Evolutionary conservation across 2,113 vertebrate genomes (phyloP).

Genomic region (Cavia aperea): DNA sequence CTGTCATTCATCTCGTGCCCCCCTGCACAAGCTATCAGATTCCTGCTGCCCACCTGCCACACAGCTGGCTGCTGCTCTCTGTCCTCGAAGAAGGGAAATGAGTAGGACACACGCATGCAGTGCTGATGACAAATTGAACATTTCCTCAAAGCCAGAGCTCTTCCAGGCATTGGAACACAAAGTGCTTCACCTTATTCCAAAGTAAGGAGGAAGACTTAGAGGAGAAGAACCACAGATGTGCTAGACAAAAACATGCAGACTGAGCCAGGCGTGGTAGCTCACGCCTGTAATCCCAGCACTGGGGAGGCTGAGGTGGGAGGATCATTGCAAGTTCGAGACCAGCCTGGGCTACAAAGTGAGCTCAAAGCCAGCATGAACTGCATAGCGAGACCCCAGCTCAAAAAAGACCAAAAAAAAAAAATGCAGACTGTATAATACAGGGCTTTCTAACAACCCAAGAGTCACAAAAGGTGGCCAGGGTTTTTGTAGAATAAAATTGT

Average conservation of each 20-base stretch:
- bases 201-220: slow-evolving; percentile 1
- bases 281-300: no score
- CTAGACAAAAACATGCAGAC: not conserved
- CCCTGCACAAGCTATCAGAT: not conserved
- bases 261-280: not conserved
- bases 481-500: not conserved
- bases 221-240: not conserved
- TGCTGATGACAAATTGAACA: not conserved
- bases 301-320: no score
- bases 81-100: not conserved
- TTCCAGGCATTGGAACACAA: slow-evolving; percentile 18
- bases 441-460: not conserved
- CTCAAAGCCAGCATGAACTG: no score
- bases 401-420: not conserved
- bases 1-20: not conserved
- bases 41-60: not conserved
- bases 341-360: no score
- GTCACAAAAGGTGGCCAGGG: slow-evolving; percentile 7
- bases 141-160: slow-evolving; percentile 11
- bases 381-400: no score
- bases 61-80: not conserved
- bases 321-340: no score
- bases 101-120: not conserved
- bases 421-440: not conserved
- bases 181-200: not conserved